These are phyloP conservation scores for Geothlypis trichas DNA, from an alignment of 2,113 vertebrate genomes.

Conservation along the genomic window DNA sequence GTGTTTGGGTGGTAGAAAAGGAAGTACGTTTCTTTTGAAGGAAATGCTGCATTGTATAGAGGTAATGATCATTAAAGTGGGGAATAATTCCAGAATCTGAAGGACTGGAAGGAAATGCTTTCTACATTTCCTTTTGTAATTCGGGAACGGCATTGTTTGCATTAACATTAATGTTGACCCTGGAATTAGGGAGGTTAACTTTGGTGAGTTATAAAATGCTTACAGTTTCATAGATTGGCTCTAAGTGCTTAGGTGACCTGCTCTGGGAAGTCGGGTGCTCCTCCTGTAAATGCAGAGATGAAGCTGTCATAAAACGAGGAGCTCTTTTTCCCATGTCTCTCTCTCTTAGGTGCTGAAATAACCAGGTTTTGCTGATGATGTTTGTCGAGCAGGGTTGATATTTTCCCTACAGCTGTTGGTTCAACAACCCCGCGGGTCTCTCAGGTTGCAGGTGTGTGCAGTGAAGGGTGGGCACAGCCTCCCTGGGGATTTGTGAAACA, in stretches of 20 bases:
- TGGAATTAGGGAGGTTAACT: background rate
- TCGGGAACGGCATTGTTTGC: background rate
- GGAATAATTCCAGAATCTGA: background rate
- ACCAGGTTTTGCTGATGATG: background rate
- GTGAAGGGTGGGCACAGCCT: background rate
- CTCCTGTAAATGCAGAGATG: background rate
- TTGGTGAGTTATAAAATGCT: background rate
- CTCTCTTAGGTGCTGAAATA: background rate
- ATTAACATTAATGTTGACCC: background rate
- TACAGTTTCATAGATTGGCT: background rate
- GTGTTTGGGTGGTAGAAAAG: background rate
- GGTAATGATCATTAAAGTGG: background rate
- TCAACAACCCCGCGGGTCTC: background rate
- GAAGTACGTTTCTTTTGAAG: background rate
- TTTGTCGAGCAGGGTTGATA: background rate
- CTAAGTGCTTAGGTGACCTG: background rate
- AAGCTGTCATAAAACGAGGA: background rate
- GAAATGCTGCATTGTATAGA: background rate
- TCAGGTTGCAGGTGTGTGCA: accelerated
- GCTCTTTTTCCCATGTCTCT: background rate
- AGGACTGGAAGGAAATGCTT: background rate
- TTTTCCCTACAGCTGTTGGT: background rate
- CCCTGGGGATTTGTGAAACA: accelerated
- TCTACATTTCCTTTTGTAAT: background rate
- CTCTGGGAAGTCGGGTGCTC: background rate